Conservation (phyloP, 2,888 invertebrate species). For the Barypeithes pellucidus region DNA sequence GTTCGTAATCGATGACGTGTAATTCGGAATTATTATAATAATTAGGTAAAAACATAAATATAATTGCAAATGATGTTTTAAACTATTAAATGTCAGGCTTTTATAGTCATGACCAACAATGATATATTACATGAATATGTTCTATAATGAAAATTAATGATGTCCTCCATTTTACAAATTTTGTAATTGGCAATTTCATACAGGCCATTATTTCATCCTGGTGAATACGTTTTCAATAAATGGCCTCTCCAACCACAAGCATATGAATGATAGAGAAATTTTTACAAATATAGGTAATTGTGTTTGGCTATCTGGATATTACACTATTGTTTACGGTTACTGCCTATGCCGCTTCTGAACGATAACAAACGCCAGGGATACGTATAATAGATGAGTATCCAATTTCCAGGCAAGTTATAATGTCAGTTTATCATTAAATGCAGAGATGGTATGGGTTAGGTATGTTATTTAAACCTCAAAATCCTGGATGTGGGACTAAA, state of each 20-base stretch:
- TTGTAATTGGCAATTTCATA: constrained; percentile 66
- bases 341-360: constrained; percentile 54
- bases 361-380: constrained; percentile 57
- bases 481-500: constrained; percentile 29
- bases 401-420: constrained; percentile 60
- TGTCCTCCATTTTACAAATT: constrained; percentile 67
- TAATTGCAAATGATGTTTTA: too few relatives aligned
- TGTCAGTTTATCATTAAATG: constrained; percentile 58
- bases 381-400: constrained; percentile 64
- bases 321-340: constrained; percentile 63
- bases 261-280: constrained; percentile 66
- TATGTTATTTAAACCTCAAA: constrained; percentile 15
- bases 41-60: too few relatives aligned
- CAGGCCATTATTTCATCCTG: constrained; percentile 56
- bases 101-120: too few relatives aligned
- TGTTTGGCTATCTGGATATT: constrained; percentile 67
- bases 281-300: constrained; percentile 69
- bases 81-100: too few relatives aligned
- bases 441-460: constrained; percentile 28
- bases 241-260: constrained; percentile 58
- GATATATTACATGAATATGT: constrained; percentile 31
- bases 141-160: constrained; percentile 61
- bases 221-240: constrained; percentile 63
- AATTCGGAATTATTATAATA: too few relatives aligned
- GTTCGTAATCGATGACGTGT: too few relatives aligned